Evolutionary conservation across 1,140 invertebrate species (phyloP).

Genomic region (Drosophila parabipectinata): DNA sequence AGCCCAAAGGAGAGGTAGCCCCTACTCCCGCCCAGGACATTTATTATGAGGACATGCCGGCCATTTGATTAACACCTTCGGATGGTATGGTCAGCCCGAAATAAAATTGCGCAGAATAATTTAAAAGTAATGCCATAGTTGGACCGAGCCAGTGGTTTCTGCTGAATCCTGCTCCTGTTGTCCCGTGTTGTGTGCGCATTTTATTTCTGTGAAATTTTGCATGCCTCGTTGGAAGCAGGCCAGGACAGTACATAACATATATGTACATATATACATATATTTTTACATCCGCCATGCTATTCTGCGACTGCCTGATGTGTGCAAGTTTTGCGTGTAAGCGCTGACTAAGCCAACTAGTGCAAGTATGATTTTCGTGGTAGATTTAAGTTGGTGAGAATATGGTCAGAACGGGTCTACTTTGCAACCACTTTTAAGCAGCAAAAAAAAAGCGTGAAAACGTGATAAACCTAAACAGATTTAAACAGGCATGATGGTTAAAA

Average conservation of each 20-base stretch:
- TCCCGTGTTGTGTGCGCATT: constrained; percentile 54
- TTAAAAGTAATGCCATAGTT: constrained; percentile 28
- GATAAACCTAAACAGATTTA: constrained; percentile 27
- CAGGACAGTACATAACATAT: constrained; percentile 18
- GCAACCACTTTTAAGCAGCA: constrained; percentile 10
- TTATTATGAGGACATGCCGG: constrained; percentile 67
- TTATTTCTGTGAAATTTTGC: constrained; percentile 67
- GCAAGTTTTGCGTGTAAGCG: constrained; percentile 50
- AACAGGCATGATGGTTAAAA: constrained; percentile 6
- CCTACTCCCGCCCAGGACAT: constrained; percentile 28
- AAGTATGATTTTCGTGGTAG: constrained; percentile 10
- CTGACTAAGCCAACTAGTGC: constrained; percentile 52
- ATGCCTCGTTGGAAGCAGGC: constrained; percentile 64
- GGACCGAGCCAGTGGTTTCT: constrained; percentile 10
- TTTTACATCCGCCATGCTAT: constrained; percentile 5
- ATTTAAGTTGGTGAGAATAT: constrained; percentile 3
- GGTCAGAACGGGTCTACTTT: background rate
- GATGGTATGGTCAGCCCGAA: constrained; percentile 29
- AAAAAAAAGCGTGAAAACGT: constrained; percentile 24
- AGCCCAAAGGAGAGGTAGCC: background rate
- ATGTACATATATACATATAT: background rate
- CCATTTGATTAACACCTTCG: constrained; percentile 74
- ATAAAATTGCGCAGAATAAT: constrained; percentile 57
- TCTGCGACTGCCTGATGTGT: constrained; percentile 22
- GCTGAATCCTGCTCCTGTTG: constrained; percentile 15